Conservation (phyloP, 2,113 vertebrate species). For the Myrmecophaga tridactyla region DNA sequence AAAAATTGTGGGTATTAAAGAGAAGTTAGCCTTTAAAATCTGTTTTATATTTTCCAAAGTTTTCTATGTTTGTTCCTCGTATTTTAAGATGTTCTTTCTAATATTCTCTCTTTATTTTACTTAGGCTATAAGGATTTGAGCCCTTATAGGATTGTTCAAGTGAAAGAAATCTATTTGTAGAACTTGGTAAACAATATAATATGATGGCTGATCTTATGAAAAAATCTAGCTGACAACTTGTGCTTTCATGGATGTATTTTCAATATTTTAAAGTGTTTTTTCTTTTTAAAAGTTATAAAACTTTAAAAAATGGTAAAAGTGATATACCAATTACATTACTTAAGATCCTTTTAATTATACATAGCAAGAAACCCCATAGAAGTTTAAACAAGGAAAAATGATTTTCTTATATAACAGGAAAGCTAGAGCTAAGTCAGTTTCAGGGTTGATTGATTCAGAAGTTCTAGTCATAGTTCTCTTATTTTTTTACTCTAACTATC, state of each 20-base stretch:
- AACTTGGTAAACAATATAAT: conserved; percentile 22
- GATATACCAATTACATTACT: neutral
- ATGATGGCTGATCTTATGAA: neutral
- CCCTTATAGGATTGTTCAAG: neutral
- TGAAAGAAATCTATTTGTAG: neutral
- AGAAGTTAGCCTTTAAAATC: neutral
- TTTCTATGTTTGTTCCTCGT: conserved; percentile 1
- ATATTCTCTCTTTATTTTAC: conserved; percentile 8
- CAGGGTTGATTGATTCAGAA: neutral
- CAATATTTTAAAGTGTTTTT: neutral
- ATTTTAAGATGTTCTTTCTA: neutral
- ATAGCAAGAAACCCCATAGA: neutral
- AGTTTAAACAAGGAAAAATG: neutral
- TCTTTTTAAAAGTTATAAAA: neutral
- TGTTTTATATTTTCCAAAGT: too few species aligned
- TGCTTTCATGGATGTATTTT: neutral
- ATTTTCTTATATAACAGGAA: neutral
- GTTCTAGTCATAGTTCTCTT: neutral
- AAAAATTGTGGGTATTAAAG: neutral
- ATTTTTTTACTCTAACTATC: neutral
- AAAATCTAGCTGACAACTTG: neutral
- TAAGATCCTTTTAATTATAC: neutral
- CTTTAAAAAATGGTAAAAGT: neutral
- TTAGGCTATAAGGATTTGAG: neutral
- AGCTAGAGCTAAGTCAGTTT: neutral